These are phyloP conservation scores for Pocillopora damicornis DNA, from an alignment of 64 coral and sea anemone species.

Conservation along the genomic window DNA sequence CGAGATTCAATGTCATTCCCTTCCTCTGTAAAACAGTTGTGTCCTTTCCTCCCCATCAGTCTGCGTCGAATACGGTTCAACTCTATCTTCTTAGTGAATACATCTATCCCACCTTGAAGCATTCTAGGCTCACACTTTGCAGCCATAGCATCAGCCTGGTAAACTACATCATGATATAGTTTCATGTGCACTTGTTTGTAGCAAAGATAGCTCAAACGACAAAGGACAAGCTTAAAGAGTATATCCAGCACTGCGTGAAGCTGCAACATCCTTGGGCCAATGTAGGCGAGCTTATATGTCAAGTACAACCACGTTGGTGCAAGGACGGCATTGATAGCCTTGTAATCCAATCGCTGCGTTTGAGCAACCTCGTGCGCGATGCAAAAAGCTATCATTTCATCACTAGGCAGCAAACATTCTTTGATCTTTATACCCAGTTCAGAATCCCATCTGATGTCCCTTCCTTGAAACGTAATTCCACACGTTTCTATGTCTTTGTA, in stretches of 20 bases:
- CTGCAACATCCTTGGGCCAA: slow-evolving; percentile 48
- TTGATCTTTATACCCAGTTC: slow-evolving; percentile 76
- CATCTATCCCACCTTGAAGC: slow-evolving; percentile 65
- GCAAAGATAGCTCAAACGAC: slow-evolving; percentile 72
- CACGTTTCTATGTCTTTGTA: slow-evolving; percentile 69
- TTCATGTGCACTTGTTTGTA: slow-evolving; percentile 52
- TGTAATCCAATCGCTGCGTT: slow-evolving; percentile 65
- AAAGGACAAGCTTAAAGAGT: slow-evolving; percentile 70
- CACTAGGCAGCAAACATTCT: slow-evolving; percentile 59
- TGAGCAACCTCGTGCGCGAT: slow-evolving; percentile 76
- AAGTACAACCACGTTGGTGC: slow-evolving; percentile 69
- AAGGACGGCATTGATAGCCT: slow-evolving; percentile 42
- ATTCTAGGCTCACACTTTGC: slow-evolving; percentile 50
- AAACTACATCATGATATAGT: slow-evolving; percentile 66
- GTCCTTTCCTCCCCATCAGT: slow-evolving; percentile 55
- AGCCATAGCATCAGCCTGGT: slow-evolving; percentile 58
- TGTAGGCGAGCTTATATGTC: slow-evolving; percentile 66
- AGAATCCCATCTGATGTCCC: slow-evolving; percentile 86
- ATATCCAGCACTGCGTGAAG: slow-evolving; percentile 56
- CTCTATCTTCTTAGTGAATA: slow-evolving; percentile 65
- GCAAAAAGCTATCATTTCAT: slow-evolving; percentile 79
- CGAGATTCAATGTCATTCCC: slow-evolving; percentile 69
- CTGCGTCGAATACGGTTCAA: slow-evolving; percentile 65
- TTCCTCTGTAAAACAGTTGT: slow-evolving; percentile 68
- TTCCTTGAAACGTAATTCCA: slow-evolving; percentile 71